Evolutionary conservation across 2,888 invertebrate genomes (phyloP).

Genomic region (Lutraria lutraria): DNA sequence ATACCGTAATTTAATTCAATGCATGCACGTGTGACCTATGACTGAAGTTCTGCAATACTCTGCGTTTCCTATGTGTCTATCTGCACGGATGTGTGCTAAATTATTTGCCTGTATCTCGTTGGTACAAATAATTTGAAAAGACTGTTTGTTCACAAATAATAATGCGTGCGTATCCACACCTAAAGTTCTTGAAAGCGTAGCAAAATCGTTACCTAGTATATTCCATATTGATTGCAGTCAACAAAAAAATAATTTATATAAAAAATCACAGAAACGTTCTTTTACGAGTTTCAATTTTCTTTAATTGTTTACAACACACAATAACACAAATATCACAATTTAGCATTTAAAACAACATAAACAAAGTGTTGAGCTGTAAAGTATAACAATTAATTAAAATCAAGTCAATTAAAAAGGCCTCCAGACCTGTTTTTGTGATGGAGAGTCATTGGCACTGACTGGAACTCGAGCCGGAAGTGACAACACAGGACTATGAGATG

Average conservation of each 20-base stretch:
- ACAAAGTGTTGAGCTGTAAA: conserved; percentile 21
- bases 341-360: conserved; percentile 9
- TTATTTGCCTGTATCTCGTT: no score
- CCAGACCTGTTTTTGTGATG: conserved; percentile 67
- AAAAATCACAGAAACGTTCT: background rate
- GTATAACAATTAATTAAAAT: conserved; percentile 21
- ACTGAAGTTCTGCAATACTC: no score
- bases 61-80: no score
- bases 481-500: conserved; percentile 49
- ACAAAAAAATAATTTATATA: background rate
- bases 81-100: no score
- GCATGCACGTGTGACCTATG: no score
- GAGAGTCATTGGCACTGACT: conserved; percentile 57
- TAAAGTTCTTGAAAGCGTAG: no score
- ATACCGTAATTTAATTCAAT: no score
- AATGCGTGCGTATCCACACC: no score
- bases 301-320: conserved; percentile 38
- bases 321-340: conserved; percentile 40
- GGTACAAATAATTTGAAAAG: no score
- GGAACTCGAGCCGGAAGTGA: conserved; percentile 61
- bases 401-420: conserved; percentile 59
- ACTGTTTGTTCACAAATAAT: no score
- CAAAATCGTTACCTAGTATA: no score
- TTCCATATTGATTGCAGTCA: background rate
- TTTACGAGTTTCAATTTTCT: conserved; percentile 9